These are phyloP conservation scores for Drosophila yooni DNA, from an alignment of 2,888 invertebrate species.

Conservation along the genomic window DNA sequence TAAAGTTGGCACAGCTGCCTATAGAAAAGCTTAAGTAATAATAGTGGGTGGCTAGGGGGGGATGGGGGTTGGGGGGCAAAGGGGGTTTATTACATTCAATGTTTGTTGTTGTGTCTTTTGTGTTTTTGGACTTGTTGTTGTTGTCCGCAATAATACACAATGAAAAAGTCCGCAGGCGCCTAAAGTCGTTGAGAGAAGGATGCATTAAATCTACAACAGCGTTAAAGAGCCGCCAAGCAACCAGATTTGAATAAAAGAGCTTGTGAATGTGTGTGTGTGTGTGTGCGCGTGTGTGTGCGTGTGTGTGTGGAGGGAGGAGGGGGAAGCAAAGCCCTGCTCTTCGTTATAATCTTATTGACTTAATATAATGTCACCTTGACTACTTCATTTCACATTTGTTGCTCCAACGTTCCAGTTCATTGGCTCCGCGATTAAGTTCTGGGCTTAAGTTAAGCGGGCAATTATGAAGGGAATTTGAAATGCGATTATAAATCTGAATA, in stretches of 20 bases:
- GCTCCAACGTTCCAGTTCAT: neutral
- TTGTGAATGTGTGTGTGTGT: neutral
- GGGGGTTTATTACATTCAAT: conserved; percentile 33
- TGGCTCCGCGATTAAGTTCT: neutral
- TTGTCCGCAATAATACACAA: conserved; percentile 23
- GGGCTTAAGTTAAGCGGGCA: neutral
- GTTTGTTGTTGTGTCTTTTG: conserved; percentile 32
- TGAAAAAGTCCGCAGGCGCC: conserved; percentile 20
- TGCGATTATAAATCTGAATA: conserved; percentile 5
- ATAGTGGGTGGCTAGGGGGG: neutral
- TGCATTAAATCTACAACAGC: conserved; percentile 3
- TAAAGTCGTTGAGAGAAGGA: conserved; percentile 2
- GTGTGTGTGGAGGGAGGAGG: neutral
- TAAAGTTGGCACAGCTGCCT: conserved; percentile 37
- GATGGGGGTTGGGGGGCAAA: neutral
- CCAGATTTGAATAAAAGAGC: neutral
- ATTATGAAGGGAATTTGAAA: neutral
- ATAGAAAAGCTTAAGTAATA: conserved; percentile 41
- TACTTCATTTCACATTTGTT: neutral
- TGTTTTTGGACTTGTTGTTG: conserved; percentile 10
- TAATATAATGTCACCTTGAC: neutral
- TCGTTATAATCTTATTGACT: neutral
- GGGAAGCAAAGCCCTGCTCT: neutral
- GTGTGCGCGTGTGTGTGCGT: too few species aligned
- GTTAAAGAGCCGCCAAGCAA: conserved; percentile 16